These are phyloP conservation scores for Karalla daura DNA, from an alignment of 2,797 vertebrate species.

Conservation along the genomic window DNA sequence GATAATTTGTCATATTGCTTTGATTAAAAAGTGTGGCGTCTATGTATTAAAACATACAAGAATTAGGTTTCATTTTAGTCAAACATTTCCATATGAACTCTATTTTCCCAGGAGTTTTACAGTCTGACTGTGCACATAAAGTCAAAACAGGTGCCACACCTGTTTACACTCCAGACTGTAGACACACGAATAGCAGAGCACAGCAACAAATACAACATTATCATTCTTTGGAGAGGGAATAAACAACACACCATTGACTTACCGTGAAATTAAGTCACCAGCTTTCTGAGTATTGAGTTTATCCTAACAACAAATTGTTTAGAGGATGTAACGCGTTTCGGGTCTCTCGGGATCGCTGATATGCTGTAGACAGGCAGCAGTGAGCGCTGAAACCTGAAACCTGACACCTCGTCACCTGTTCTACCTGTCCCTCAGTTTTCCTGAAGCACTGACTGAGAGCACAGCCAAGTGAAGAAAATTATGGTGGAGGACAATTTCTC, in stretches of 20 bases:
- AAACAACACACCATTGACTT: constrained; percentile 4
- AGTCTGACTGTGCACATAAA: background rate
- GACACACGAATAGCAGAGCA: background rate
- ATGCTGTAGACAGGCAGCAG: constrained; percentile 1
- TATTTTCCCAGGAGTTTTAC: background rate
- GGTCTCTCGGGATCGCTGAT: constrained; percentile 16
- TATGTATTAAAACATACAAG: background rate
- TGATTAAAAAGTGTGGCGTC: no score
- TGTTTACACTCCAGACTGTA: background rate
- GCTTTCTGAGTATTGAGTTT: background rate
- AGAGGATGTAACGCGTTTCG: background rate
- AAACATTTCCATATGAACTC: background rate
- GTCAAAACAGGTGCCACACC: constrained; percentile 49
- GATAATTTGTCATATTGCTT: no score
- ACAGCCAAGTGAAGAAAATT: background rate
- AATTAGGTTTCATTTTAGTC: no score
- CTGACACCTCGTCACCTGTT: constrained; percentile 70
- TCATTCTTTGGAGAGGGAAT: no score
- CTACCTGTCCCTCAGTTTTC: constrained; percentile 57
- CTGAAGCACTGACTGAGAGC: background rate
- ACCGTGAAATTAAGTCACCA: constrained; percentile 38
- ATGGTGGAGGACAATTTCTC: no score
- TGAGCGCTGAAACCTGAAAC: constrained; percentile 61
- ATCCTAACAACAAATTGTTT: background rate
- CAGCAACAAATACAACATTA: accelerated